phyloP scores from a whole-genome alignment of 2,797 vertebrate species.

The Darevskia nairensis region DNA sequence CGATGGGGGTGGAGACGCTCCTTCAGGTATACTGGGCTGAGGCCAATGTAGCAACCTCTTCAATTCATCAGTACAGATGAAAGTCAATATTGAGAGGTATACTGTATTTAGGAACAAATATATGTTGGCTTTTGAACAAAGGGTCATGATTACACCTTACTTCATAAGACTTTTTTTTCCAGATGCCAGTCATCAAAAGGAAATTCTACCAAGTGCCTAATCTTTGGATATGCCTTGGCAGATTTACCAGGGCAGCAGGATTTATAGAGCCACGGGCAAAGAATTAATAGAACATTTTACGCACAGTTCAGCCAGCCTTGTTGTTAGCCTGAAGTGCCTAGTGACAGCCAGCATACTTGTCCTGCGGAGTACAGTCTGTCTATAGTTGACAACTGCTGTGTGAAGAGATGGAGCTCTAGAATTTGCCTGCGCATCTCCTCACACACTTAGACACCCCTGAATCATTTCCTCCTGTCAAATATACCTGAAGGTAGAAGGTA shows the following conservation, averaged over 20 bases:
- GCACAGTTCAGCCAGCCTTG: conserved; percentile 37
- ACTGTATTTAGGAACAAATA: neutral
- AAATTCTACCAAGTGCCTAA: conserved; percentile 53
- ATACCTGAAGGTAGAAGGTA: conserved; percentile 33
- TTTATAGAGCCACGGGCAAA: conserved; percentile 57
- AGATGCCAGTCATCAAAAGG: conserved; percentile 17
- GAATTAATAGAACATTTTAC: conserved; percentile 64
- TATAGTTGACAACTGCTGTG: conserved; percentile 41
- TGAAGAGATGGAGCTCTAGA: conserved; percentile 38
- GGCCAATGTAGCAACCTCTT: neutral
- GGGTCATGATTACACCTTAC: conserved; percentile 29
- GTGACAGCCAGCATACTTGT: conserved; percentile 46
- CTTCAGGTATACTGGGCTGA: too few species aligned
- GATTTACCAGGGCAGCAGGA: conserved; percentile 49
- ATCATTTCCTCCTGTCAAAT: conserved; percentile 60
- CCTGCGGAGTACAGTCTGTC: conserved; percentile 42
- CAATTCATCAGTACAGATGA: neutral
- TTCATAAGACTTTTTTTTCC: conserved; percentile 24
- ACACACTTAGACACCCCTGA: conserved; percentile 57
- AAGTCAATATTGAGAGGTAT: neutral
- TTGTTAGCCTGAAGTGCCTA: conserved; percentile 42
- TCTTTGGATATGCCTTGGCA: conserved; percentile 51
- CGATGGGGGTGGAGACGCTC: too few species aligned
- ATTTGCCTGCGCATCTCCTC: conserved; percentile 59
- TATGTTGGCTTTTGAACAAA: neutral